Evolutionary conservation across 2,888 invertebrate genomes (phyloP), one percentile per base, ranked within the genome.

Genomic region (Drosophila ezoana): DNA sequence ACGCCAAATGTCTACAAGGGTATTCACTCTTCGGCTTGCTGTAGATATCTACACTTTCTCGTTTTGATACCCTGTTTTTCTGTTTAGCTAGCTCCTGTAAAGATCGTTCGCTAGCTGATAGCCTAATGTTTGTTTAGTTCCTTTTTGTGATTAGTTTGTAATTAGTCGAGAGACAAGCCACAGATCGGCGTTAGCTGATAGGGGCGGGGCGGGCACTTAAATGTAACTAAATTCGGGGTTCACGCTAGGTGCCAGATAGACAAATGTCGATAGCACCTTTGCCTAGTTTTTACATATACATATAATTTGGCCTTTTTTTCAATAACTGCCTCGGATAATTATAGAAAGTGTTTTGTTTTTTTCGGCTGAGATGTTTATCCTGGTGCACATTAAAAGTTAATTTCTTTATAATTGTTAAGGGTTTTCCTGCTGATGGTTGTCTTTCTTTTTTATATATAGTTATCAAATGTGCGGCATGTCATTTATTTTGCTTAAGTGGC

Each of bases 341-440:
- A 76, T 65, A 57, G 64, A 51, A 63, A 84, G 63, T 84, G 72
- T 61, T 51, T 53, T 70, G 49, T 57, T 45, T 47, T 63, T 53
- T 63, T 49, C 11, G 57, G 35, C 51, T 52, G n/a, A 58, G 81
- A 88, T 88, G 61, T 63, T 79, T 89, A 90, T 90, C 90, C 63
- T 28, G 14, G 38, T 45, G 62, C 63, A 81, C 85, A 88, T 81
- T 78, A 80, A 61, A 89, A 89, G 84, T 87, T 90, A 90, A 90
- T 90, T 90, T 79, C 81, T 78, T 88, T 88, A 90, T 88, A 88
- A 88, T 88, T 87, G 80, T 35, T 48, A 20, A 18, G 51, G 65
- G 45, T 64, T n/a, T 32, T 13, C 32, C 49, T 48, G 20, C 44
- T 56, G 58, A 63, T 63, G 37, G 61, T 11, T 61, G 47, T 35